Conservation (phyloP, 2,113 vertebrate species). For the Nanorana parkeri region DNA sequence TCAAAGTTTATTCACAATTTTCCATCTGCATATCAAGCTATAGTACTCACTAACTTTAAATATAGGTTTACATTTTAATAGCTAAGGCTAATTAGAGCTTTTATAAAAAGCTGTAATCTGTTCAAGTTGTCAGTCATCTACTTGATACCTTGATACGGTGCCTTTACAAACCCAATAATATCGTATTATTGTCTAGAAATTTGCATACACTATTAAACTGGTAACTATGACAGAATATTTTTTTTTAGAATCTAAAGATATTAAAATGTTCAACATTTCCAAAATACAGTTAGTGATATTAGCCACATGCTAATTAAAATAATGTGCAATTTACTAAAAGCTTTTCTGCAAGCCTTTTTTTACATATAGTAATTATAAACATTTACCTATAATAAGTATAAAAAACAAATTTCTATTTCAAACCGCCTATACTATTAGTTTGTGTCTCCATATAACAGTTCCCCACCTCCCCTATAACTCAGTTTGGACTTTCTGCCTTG, state of each 20-base stretch:
- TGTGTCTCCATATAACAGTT: too few species aligned
- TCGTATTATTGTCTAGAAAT: not conserved
- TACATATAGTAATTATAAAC: too few species aligned
- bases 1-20: not conserved
- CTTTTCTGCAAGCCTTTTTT: too few species aligned
- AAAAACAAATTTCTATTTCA: too few species aligned
- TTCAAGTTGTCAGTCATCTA: constrained; percentile 3
- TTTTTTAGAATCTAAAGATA: not conserved
- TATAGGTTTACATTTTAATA: constrained; percentile 28
- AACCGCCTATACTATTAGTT: too few species aligned
- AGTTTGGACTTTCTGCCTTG: too few species aligned
- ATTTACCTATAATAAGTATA: too few species aligned
- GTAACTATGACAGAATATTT: not conserved
- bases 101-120: constrained; percentile 10
- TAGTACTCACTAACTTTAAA: constrained; percentile 13
- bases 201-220: not conserved
- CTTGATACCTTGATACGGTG: not conserved
- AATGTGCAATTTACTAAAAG: too few species aligned
- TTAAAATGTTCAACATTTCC: too few species aligned
- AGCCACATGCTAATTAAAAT: not conserved
- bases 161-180: constrained; percentile 27
- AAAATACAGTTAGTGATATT: too few species aligned
- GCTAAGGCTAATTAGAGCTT: not conserved
- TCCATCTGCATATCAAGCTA: constrained; percentile 11
- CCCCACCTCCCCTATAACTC: too few species aligned